phyloP scores from a whole-genome alignment of 2,888 invertebrate genomes.

The Boloria euphrosyne region DNA sequence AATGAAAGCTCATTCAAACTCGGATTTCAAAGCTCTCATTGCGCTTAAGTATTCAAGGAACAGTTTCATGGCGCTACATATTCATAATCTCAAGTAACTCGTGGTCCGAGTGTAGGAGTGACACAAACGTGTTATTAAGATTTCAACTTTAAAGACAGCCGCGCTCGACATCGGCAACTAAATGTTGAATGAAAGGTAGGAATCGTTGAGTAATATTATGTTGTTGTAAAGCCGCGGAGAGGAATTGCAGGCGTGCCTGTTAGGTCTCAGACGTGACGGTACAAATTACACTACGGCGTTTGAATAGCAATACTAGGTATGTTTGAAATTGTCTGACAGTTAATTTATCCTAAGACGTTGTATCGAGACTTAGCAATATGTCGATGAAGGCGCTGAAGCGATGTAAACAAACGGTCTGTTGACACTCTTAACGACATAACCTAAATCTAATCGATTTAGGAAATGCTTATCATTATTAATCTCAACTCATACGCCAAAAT shows the following conservation, averaged over 20 bases:
- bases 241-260: constrained; percentile 48
- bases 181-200: constrained; percentile 48
- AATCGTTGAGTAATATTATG: constrained; percentile 45
- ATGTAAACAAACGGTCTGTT: constrained; percentile 16
- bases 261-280: constrained; percentile 41
- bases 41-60: constrained; percentile 50
- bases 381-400: not conserved
- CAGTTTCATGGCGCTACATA: constrained; percentile 50
- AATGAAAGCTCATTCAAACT: constrained; percentile 42
- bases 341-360: constrained; percentile 45
- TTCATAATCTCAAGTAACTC: constrained; percentile 54
- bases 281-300: constrained; percentile 35
- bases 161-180: constrained; percentile 44
- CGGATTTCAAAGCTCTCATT: constrained; percentile 37
- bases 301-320: constrained; percentile 35
- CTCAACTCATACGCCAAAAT: constrained; percentile 52
- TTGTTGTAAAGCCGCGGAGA: constrained; percentile 42
- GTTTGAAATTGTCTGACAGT: constrained; percentile 36
- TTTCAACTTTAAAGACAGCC: constrained; percentile 58
- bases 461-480: constrained; percentile 43
- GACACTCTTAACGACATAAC: constrained; percentile 11
- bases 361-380: constrained; percentile 25
- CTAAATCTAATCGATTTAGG: constrained; percentile 22
- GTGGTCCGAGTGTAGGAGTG: constrained; percentile 52
- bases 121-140: constrained; percentile 62